phyloP scores from a whole-genome alignment of 2,113 vertebrate genomes.

The Pomatostomus ruficeps region DNA sequence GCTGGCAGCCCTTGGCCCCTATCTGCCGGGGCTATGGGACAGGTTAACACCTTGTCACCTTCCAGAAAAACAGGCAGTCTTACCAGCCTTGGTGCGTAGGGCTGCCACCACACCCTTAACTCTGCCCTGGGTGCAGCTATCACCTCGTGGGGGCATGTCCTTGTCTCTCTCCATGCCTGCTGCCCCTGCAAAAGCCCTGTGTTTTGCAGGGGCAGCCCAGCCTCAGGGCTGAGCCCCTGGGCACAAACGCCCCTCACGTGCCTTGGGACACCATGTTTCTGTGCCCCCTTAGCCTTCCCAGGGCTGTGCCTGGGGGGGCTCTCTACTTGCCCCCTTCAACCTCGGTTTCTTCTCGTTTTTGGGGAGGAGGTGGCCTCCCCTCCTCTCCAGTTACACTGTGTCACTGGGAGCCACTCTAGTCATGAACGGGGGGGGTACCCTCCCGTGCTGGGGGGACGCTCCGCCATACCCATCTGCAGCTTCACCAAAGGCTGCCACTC shows the following conservation, averaged over 20 bases:
- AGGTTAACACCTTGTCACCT: not conserved
- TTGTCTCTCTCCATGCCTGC: not conserved
- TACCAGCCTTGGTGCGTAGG: not conserved
- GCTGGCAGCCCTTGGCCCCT: not conserved
- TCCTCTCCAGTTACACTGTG: not conserved
- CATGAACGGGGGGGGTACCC: no score
- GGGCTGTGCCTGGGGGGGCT: not conserved
- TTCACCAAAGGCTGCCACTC: not conserved
- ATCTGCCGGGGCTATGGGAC: rapidly evolving
- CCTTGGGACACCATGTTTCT: not conserved
- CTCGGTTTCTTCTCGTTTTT: not conserved
- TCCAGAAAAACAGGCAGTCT: not conserved
- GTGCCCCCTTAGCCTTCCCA: not conserved
- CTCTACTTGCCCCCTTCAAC: not conserved
- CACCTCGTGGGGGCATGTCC: not conserved
- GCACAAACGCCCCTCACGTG: not conserved
- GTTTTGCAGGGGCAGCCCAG: not conserved
- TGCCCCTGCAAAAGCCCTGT: not conserved
- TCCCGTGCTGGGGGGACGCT: no score
- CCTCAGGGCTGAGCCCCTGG: not conserved
- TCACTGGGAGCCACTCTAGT: not conserved
- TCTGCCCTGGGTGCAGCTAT: not conserved
- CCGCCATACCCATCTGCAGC: not conserved
- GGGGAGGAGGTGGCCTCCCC: not conserved
- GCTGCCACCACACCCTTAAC: not conserved